Percentiles rank a stretch among this genome's conserved stretches.
Evolutionary conservation across 2,797 vertebrate species (phyloP).

Genomic region (Myioborus melanocephalus): DNA sequence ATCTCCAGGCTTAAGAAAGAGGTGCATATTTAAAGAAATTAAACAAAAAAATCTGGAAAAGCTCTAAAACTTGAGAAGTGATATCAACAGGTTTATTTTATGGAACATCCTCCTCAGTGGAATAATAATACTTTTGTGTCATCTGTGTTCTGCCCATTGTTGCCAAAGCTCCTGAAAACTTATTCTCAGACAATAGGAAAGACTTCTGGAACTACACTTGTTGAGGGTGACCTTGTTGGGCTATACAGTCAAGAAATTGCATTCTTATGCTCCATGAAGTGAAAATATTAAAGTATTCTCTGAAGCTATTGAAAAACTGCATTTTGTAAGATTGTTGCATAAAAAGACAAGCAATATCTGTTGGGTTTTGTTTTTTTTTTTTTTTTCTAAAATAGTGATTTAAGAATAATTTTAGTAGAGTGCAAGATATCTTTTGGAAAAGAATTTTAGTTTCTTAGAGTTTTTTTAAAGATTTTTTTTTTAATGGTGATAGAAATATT

Average conservation of each 20-base stretch:
- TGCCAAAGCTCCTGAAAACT: not conserved
- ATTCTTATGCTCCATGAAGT: not conserved
- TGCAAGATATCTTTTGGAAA: not conserved
- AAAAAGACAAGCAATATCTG: not conserved
- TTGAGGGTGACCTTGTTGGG: not conserved
- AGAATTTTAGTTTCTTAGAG: not conserved
- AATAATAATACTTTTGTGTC: not conserved
- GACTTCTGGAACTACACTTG: not conserved
- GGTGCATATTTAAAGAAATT: not conserved
- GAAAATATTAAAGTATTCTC: not conserved
- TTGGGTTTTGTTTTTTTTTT: not conserved
- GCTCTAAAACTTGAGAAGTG: not conserved
- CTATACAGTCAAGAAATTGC: not conserved
- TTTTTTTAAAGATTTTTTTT: not conserved
- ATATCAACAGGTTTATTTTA: not conserved
- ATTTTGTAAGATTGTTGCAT: not conserved
- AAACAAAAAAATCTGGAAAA: not conserved
- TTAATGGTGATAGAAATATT: not conserved
- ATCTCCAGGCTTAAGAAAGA: not conserved
- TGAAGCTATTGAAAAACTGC: not conserved
- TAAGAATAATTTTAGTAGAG: not conserved
- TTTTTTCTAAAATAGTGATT: not conserved
- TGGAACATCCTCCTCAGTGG: rapidly evolving
- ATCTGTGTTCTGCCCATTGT: not conserved
- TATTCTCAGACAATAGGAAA: not conserved